Evolutionary conservation across 2,888 invertebrate species (phyloP).

Genomic region (Leistus spinibarbis): DNA sequence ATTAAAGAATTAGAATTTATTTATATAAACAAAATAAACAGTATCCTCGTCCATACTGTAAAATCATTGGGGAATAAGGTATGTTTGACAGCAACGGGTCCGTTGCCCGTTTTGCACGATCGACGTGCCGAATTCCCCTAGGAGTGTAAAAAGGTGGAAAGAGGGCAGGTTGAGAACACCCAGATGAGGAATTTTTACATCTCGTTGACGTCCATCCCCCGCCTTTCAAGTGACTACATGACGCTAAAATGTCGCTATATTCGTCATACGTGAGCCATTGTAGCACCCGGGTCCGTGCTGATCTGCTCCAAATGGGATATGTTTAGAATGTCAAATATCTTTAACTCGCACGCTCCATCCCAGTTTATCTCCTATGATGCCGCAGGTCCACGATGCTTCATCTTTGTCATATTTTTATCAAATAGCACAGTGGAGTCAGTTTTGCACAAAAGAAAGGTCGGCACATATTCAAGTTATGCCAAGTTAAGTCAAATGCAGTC

Average conservation of each 20-base stretch:
- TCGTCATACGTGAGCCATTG: constrained; percentile 36
- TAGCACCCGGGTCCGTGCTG: not conserved
- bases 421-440: no score
- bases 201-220: constrained; percentile 16
- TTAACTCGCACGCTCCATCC: not conserved
- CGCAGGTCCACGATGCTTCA: not conserved
- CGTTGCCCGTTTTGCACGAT: not conserved
- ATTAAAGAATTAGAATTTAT: no score
- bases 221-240: not conserved
- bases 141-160: not conserved
- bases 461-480: not conserved
- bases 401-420: not conserved
- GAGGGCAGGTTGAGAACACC: constrained; percentile 22
- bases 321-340: constrained; percentile 23
- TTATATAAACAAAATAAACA: no score
- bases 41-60: no score
- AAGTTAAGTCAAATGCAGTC: not conserved
- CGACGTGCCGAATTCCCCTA: not conserved
- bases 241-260: constrained; percentile 29
- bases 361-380: not conserved
- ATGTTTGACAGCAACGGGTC: not conserved
- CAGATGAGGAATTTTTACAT: constrained; percentile 31
- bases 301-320: not conserved
- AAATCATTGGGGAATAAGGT: not conserved
- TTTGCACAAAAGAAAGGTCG: not conserved